Percentiles rank a stretch among this genome's conserved stretches.
These are phyloP conservation scores for Eupleurogrammus muticus DNA, from an alignment of 2,797 vertebrate genomes.

Conservation along the genomic window DNA sequence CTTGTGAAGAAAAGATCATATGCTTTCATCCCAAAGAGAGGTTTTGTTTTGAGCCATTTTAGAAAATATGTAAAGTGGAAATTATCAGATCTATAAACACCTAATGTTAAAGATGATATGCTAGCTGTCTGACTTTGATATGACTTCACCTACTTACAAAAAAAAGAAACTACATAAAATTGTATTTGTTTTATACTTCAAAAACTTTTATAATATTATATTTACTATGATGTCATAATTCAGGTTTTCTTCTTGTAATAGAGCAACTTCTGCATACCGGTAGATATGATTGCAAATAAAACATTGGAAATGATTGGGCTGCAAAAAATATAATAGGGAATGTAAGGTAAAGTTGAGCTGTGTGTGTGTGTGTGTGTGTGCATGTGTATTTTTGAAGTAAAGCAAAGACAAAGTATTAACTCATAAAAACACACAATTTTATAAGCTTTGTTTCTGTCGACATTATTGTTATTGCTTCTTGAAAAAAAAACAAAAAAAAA, in stretches of 20 bases:
- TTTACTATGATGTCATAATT: background rate
- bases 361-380: constrained; percentile 18
- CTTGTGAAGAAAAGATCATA: constrained; percentile 47
- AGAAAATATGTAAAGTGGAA: background rate
- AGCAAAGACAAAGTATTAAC: constrained; percentile 57
- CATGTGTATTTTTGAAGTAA: constrained; percentile 60
- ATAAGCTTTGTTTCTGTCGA: constrained; percentile 55
- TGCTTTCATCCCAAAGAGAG: constrained; percentile 12
- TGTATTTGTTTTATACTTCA: background rate
- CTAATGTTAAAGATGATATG: background rate
- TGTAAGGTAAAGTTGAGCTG: constrained; percentile 27
- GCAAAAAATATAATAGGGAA: background rate
- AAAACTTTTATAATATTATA: background rate
- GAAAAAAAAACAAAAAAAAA: constrained; percentile 64
- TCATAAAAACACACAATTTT: constrained; percentile 68
- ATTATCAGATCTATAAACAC: background rate
- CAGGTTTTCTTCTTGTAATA: constrained; percentile 2
- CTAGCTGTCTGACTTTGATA: background rate
- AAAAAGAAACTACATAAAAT: background rate
- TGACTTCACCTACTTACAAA: background rate
- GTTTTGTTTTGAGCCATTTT: constrained; percentile 31
- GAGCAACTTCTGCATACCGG: constrained; percentile 19
- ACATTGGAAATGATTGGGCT: background rate
- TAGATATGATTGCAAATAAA: constrained; percentile 24
- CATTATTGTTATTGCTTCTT: constrained; percentile 69